A percentile compares a stretch with the other conserved stretches of the same genome.
phyloP scores from a whole-genome alignment of 2,888 invertebrate genomes.

The Drosophila anceps region DNA sequence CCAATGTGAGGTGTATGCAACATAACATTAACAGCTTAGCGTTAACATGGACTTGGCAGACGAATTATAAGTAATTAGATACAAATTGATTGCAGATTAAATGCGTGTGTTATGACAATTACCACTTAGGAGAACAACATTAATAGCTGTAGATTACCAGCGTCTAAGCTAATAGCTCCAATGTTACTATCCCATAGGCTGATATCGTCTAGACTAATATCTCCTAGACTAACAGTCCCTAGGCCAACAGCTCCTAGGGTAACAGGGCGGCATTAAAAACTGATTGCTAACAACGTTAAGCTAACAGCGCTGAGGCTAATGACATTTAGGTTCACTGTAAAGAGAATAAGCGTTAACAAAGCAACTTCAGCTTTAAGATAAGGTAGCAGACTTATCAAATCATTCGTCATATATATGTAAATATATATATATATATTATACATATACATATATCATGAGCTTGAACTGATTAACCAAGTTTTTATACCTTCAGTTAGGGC shows the following conservation, averaged over 20 bases:
- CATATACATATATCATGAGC: background rate
- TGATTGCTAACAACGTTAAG: background rate
- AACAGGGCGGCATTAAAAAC: background rate
- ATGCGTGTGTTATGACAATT: background rate
- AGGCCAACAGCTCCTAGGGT: background rate
- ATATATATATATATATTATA: background rate
- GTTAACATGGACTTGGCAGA: background rate
- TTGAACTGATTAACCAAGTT: background rate
- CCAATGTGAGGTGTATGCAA: background rate
- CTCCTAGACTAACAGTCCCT: background rate
- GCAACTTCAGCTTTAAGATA: background rate
- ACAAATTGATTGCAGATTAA: background rate
- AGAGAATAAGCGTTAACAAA: background rate
- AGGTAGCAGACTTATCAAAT: background rate
- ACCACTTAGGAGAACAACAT: background rate
- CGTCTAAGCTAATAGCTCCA: background rate
- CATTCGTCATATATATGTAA: too few species aligned
- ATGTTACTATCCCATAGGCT: too few species aligned
- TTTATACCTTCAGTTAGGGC: background rate
- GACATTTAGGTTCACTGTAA: background rate
- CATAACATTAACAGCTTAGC: background rate
- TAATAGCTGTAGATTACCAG: background rate
- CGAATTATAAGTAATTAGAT: background rate
- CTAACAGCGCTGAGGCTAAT: background rate
- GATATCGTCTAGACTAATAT: background rate